These are phyloP conservation scores for Cyprinus carpio DNA, from an alignment of 2,113 vertebrate species.

Conservation along the genomic window DNA sequence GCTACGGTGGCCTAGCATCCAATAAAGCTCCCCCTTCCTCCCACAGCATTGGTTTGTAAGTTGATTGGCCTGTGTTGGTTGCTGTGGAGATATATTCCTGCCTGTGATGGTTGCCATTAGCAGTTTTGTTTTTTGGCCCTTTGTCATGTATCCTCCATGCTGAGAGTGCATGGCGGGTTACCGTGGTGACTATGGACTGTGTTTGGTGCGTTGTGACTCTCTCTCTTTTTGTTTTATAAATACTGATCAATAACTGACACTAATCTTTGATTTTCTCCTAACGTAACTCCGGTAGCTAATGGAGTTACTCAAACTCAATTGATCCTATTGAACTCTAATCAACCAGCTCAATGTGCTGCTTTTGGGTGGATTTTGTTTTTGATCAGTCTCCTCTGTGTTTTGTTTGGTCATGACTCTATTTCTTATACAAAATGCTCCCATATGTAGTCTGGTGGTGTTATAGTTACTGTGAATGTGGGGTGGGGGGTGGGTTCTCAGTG, in stretches of 20 bases:
- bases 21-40: conserved; percentile 79
- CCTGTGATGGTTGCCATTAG: conserved; percentile 83
- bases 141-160: conserved; percentile 81
- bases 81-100: conserved; percentile 81
- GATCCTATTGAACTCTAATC: conserved; percentile 39
- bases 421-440: conserved; percentile 72
- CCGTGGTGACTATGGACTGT: conserved; percentile 81
- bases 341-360: conserved; percentile 54
- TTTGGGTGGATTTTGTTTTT: conserved; percentile 68
- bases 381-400: conserved; percentile 69
- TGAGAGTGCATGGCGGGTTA: conserved; percentile 80
- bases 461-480: conserved; percentile 74
- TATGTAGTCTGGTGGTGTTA: conserved; percentile 78
- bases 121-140: conserved; percentile 72
- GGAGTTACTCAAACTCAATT: conserved; percentile 44
- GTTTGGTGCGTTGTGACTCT: conserved; percentile 83
- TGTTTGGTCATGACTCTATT: conserved; percentile 79
- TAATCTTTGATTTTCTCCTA: conserved; percentile 36
- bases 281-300: conserved; percentile 20
- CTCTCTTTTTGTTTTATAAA: conserved; percentile 76
- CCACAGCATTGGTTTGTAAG: conserved; percentile 80
- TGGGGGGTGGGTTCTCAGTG: conserved; percentile 60
- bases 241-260: conserved; percentile 75
- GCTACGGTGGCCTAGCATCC: conserved; percentile 80
- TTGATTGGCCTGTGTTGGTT: conserved; percentile 84